These are phyloP conservation scores for Meloe dianella DNA, from an alignment of 2,888 invertebrate genomes.

Conservation along the genomic window DNA sequence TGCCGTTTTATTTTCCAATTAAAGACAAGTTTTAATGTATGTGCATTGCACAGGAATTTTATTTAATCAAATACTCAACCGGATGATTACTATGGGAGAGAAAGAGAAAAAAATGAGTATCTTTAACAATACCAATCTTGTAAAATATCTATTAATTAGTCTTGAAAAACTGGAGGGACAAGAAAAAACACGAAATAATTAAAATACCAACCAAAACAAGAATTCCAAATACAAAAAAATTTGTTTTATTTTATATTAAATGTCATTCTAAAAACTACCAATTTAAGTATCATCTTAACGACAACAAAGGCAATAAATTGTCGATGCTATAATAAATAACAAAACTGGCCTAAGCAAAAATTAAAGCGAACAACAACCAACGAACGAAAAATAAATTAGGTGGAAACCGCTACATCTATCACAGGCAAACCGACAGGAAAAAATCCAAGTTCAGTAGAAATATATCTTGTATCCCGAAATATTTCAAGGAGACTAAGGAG, in stretches of 20 bases:
- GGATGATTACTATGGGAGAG: not conserved
- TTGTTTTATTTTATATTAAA: not conserved
- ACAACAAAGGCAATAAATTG: constrained; percentile 27
- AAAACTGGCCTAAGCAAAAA: constrained; percentile 16
- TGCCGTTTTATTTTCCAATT: constrained; percentile 25
- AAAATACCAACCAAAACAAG: not conserved
- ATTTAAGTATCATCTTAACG: constrained; percentile 21
- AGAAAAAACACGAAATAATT: not conserved
- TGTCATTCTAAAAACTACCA: not conserved
- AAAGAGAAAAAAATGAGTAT: not conserved
- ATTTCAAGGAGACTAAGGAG: constrained; percentile 17
- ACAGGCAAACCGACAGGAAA: not conserved
- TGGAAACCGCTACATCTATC: constrained; percentile 8
- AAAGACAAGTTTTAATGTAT: constrained; percentile 9
- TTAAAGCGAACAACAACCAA: not conserved
- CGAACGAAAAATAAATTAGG: constrained; percentile 13
- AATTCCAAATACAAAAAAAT: not conserved
- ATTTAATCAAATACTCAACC: not conserved
- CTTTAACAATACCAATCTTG: not conserved
- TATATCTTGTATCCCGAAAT: constrained; percentile 13
- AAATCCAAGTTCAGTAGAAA: constrained; percentile 11
- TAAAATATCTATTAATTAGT: constrained; percentile 2
- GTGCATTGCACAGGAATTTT: constrained; percentile 1
- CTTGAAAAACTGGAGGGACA: not conserved
- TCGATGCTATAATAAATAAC: constrained; percentile 20